Evolutionary conservation across 2,888 invertebrate species (phyloP).

Genomic region (Zygogramma bicolorata): DNA sequence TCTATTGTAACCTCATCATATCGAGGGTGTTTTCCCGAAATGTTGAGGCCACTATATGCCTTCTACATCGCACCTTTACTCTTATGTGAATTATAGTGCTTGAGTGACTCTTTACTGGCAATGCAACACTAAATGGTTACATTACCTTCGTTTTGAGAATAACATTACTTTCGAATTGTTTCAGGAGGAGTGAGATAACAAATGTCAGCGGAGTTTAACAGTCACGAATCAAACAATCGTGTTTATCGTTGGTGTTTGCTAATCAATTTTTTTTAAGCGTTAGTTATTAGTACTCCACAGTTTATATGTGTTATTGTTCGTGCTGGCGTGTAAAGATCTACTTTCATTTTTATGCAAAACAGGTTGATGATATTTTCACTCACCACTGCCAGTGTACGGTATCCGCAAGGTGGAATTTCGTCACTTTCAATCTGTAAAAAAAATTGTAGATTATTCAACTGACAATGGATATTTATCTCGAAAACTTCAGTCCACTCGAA

Average conservation of each 20-base stretch:
- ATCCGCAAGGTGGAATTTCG: slow-evolving; percentile 13
- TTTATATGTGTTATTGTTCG: slow-evolving; percentile 20
- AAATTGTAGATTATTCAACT: not conserved
- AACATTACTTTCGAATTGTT: slow-evolving; percentile 36
- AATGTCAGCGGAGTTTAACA: slow-evolving; percentile 35
- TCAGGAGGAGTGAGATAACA: slow-evolving; percentile 35
- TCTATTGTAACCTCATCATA: not conserved
- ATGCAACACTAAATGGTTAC: slow-evolving; percentile 4
- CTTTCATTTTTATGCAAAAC: slow-evolving; percentile 35
- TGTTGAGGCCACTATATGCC: not conserved
- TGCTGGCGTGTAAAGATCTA: slow-evolving; percentile 11
- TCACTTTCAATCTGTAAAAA: slow-evolving; percentile 2
- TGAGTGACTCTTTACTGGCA: not conserved
- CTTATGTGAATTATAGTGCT: not conserved
- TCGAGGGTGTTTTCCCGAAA: not conserved
- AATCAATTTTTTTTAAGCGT: slow-evolving; percentile 23
- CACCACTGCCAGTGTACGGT: not conserved
- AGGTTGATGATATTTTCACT: slow-evolving; percentile 16
- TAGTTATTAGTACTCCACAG: slow-evolving; percentile 20
- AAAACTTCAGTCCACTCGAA: no score
- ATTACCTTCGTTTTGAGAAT: slow-evolving; percentile 11
- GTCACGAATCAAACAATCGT: slow-evolving; percentile 36
- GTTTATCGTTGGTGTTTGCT: slow-evolving; percentile 28
- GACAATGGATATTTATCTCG: no score
- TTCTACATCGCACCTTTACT: not conserved